Base-by-base conservation (phyloP, 1,140 invertebrate genomes). In the Chrysopa pallens region DNA sequence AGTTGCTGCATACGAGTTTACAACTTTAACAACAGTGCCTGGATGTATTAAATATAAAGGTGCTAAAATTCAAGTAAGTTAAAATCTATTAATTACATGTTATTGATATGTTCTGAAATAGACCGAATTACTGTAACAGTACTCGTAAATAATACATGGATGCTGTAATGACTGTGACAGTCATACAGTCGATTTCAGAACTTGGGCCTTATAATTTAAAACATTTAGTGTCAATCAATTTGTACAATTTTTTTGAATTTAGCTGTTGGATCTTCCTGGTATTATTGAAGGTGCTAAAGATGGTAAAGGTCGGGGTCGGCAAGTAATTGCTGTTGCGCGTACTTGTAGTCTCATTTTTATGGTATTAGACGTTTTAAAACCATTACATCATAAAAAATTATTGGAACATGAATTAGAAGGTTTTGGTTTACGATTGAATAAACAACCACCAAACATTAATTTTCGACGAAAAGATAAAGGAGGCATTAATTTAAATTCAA, bases 201-300 rank as follows among this genome's bases (percentile, higher is more conserved):
- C 11, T 29, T 45, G 36, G 46, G 7, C 42, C 45, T 45, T 38
- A 39, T 9, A 46, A 42, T 46, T 42, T 40, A n/a, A n/a, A n/a
- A n/a, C n/a, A n/a, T n/a, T n/a, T n/a, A n/a, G n/a, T n/a, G n/a
- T n/a, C n/a, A n/a, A n/a, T n/a, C n/a, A n/a, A n/a, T n/a, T n/a
- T n/a, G n/a, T n/a, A n/a, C n/a, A n/a, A 23, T 23, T 33, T n/a
- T n/a, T n/a, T 39, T 43, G 6, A 49, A 41, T 70, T 37, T 62
- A 95, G 81, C 64, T 99, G 17, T 68, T 99, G 4, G 96, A 99
- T 80, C 72, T 99, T 46, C 96, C 96, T 47, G 96, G 96, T 69
- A 99, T 99, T 62, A 99, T 99, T 59, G 96, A 99, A 70, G 96
- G 96, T 50, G 96, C 96, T n/a, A 99, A 99, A 62, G 96, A 99